Conservation (phyloP, 2,113 vertebrate genomes). For the Camelus bactrianus region DNA sequence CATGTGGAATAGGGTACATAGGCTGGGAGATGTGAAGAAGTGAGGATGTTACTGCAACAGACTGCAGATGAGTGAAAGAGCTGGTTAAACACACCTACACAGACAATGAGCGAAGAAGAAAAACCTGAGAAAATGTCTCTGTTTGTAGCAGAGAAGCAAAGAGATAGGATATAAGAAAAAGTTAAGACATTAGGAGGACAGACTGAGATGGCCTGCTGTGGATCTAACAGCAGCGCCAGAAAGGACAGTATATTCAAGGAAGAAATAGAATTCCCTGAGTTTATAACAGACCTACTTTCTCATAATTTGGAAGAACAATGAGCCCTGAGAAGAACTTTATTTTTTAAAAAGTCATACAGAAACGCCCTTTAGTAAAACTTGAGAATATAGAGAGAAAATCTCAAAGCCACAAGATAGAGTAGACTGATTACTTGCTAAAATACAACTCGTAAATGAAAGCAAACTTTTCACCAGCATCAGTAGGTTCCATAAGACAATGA, state of each 20-base stretch:
- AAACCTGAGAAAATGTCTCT: not conserved
- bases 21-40: not conserved
- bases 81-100: not conserved
- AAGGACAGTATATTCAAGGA: not conserved
- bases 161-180: not conserved
- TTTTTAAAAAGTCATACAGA: not conserved
- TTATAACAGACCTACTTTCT: not conserved
- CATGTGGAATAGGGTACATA: not conserved
- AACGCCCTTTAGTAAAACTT: not conserved
- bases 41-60: not conserved
- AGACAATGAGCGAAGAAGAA: not conserved
- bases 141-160: not conserved
- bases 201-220: not conserved
- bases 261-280: not conserved
- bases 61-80: not conserved
- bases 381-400: not conserved
- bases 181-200: not conserved
- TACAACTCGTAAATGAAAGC: not conserved
- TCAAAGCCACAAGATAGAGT: not conserved
- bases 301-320: not conserved
- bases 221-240: not conserved
- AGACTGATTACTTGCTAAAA: not conserved
- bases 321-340: not conserved
- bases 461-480: not conserved
- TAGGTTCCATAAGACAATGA: not conserved